A percentile compares a stretch with the other conserved stretches of the same genome.
phyloP scores from a whole-genome alignment of 1,140 invertebrate species.

The Hyles vespertilio region DNA sequence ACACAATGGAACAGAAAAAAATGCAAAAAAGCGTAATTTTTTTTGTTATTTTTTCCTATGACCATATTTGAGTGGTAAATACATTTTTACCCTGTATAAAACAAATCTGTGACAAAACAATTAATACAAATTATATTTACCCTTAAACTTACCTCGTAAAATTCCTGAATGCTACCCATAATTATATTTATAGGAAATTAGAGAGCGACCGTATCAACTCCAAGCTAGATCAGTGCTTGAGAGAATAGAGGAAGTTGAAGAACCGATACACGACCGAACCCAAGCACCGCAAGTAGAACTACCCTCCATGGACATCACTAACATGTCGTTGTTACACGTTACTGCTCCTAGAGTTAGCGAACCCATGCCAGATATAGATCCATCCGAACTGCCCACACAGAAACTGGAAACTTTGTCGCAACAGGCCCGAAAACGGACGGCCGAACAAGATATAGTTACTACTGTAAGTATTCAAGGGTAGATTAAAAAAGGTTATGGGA shows the following conservation, averaged over 20 bases:
- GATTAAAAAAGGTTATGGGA: too few species aligned
- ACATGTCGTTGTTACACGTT: too few species aligned
- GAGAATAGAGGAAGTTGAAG: conserved; percentile 31
- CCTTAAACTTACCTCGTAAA: too few species aligned
- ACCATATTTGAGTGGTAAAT: too few species aligned
- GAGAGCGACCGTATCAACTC: conserved; percentile 6
- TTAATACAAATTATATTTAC: too few species aligned
- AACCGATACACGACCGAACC: conserved; percentile 7
- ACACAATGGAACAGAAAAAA: too few species aligned
- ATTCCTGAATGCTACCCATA: neutral
- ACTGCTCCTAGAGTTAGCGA: conserved; percentile 4
- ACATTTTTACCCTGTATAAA: too few species aligned
- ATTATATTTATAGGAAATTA: conserved; percentile 16
- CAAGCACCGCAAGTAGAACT: conserved; percentile 14
- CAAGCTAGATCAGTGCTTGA: conserved; percentile 20
- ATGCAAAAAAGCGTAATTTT: too few species aligned
- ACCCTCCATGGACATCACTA: neutral
- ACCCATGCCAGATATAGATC: conserved; percentile 16
- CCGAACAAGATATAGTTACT: too few species aligned
- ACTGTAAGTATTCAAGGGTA: neutral
- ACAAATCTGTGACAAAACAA: too few species aligned
- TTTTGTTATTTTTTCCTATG: too few species aligned
- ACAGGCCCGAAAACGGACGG: conserved; percentile 24
- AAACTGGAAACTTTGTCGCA: conserved; percentile 30
- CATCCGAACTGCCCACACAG: conserved; percentile 45